A percentile compares a stretch with the other conserved stretches of the same genome.
Conservation (phyloP, 92 coral and sea anemone genomes). For the Scolanthus callimorphus region DNA sequence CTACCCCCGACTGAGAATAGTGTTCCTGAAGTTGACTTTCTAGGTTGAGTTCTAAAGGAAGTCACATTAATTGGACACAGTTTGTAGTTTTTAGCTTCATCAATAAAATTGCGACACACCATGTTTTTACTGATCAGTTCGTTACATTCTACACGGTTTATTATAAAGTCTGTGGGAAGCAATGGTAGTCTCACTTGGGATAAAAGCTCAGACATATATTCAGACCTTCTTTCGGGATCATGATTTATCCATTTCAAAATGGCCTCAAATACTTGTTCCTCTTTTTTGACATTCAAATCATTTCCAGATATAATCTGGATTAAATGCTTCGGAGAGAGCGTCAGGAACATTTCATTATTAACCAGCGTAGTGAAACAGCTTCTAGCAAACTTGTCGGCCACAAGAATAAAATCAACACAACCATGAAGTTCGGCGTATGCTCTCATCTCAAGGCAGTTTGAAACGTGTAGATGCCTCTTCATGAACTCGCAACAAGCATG, state of each 20-base stretch:
- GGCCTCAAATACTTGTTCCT: constrained; percentile 90
- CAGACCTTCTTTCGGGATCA: constrained; percentile 54
- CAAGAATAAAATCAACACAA: constrained; percentile 68
- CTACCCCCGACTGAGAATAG: constrained; percentile 95
- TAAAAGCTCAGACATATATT: constrained; percentile 58
- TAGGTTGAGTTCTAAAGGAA: constrained; percentile 78
- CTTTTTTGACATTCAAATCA: constrained; percentile 69
- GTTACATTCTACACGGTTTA: constrained; percentile 68
- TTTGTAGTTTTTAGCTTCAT: constrained; percentile 93
- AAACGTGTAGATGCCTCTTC: constrained; percentile 80
- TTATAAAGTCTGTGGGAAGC: constrained; percentile 58
- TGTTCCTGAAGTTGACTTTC: constrained; percentile 76
- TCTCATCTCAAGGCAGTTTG: constrained; percentile 92
- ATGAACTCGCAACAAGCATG: constrained; percentile 95
- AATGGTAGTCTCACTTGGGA: constrained; percentile 78
- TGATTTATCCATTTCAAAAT: constrained; percentile 75
- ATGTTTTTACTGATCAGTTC: constrained; percentile 49
- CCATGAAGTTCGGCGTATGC: constrained; percentile 93
- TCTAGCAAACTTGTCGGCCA: constrained; percentile 78
- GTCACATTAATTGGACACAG: constrained; percentile 62
- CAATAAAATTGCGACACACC: constrained; percentile 76
- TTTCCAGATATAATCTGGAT: constrained; percentile 67
- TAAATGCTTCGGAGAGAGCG: constrained; percentile 68
- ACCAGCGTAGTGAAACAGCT: constrained; percentile 63
- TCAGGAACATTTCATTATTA: constrained; percentile 76